Evolutionary conservation across 2,113 vertebrate genomes (phyloP), one percentile per base, ranked within the genome.

Genomic region (Oncorhynchus clarkii): DNA sequence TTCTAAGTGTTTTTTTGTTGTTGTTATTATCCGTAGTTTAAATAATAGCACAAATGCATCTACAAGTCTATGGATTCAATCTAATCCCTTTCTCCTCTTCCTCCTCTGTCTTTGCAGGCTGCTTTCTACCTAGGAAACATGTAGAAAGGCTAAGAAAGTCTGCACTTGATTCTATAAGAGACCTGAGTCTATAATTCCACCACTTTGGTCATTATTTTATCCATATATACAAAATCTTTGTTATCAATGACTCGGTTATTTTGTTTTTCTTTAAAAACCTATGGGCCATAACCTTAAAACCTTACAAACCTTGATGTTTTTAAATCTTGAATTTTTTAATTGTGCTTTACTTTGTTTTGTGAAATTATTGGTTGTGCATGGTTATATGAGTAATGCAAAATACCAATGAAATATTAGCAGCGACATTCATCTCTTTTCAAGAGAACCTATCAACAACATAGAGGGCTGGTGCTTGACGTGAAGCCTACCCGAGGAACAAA

Each of bases 131-230:
- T 78, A 70, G 90, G 92, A 88, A 90, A 92, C 92, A 84, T 83
- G 80, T 70, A 81, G 71, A 86, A 77, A 78, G 83, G 69, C 73
- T 68, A 82, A 84, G 84, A 86, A 76, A 77, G 90, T 90, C 90
- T 93, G 92, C 92, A 91, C 91, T 92, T 90, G 84, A 93, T 91
- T 90, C 90, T 87, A 82, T 84, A 87, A 2, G 92, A 94, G 93
- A 93, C 94, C 95, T 87, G 82, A 85, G 75, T 90, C 90, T 82
- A 90, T 39, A 83, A 88, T 91, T 91, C 90, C 93, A 95, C 92
- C 92, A 92, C 91, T 84, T 89, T 88, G 88, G 88, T 92, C 87
- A 89, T 84, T 92, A 87, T 94, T 87, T 87, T 92, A 90, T 90
- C 91, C 88, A 90, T 90, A 88, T 84, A 76, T 87, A 90, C 2